Evolutionary conservation across 2,113 vertebrate genomes (phyloP), one percentile per base, ranked within the genome.

Genomic region (Pseudolaguvia tuberculata): DNA sequence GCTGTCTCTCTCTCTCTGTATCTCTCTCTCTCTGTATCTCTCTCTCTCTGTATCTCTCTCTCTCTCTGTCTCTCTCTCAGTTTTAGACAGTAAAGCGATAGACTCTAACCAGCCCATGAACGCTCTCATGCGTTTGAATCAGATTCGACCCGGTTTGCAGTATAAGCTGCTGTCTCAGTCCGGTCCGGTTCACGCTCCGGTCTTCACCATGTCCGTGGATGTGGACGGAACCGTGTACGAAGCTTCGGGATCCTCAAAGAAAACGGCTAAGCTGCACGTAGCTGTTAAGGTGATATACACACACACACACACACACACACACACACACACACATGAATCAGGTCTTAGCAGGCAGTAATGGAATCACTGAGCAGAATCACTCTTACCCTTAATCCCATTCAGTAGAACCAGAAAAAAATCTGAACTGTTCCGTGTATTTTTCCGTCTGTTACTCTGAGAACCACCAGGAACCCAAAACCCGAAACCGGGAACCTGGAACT

Each of bases 191-290:
- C 97, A 99, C 42, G 97, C 97, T 52, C 97, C 97, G 0, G 95
- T 98, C 89, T 99, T 99, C 90, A 99, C 97, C 80, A 99, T 99
- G 97, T 98, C 96, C 42, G 95, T 98, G 79, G 96, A 98, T 80
- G 92, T 99, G 86, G 96, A 99, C 55, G 95, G 96, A 74, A 96
- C 93, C 39, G 89, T 94, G 56, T 95, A 98, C 0, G 95, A 98
- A 90, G 97, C 97, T 23, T 98, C 96, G 39, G 97, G 97, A 75
- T 96, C 96, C 84, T 99, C 96, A 76, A 99, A 99, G 88, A 99
- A 99, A 88, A 98, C 95, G 5, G 97, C 97, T 84, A 98, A 98
- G 85, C 95, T 99, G 83, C 95, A 99, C 0, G 97, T 99, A 70
- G 97, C 97, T 48, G 97, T 98, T 79, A 98, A 98, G 94, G 97